These are phyloP conservation scores for Gymnothorax reevesii DNA, from an alignment of 2,797 vertebrate genomes.

Conservation along the genomic window DNA sequence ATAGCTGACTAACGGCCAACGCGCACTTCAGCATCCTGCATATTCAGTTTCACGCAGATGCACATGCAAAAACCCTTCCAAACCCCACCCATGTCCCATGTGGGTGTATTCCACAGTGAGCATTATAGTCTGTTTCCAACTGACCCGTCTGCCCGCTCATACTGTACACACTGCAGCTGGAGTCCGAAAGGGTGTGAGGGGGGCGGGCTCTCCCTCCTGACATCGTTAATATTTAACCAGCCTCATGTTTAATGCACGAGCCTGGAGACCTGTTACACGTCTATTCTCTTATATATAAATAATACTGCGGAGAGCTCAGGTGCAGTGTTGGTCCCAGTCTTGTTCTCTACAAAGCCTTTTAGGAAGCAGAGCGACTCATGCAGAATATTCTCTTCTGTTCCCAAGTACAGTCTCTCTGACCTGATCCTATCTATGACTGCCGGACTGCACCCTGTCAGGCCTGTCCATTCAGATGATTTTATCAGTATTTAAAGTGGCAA, in stretches of 20 bases:
- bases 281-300: not conserved
- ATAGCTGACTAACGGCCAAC: conserved; percentile 55
- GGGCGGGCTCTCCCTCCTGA: conserved; percentile 44
- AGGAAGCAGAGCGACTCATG: not conserved
- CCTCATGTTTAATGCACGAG: conserved; percentile 69
- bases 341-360: not conserved
- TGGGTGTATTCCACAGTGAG: not conserved
- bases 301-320: not conserved
- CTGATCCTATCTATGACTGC: not conserved
- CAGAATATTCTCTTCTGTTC: not conserved
- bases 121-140: conserved; percentile 15
- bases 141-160: conserved; percentile 33
- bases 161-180: conserved; percentile 40
- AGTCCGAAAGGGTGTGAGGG: conserved; percentile 51
- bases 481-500: not conserved
- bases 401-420: not conserved
- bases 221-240: conserved; percentile 68
- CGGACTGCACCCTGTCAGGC: not conserved
- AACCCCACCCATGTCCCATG: not conserved
- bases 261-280: conserved; percentile 36
- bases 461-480: not conserved
- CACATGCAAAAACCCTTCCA: not conserved
- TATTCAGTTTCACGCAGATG: too few relatives aligned
- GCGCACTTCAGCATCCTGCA: conserved; percentile 42
- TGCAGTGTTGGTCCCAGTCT: not conserved